phyloP scores from a whole-genome alignment of 2,113 vertebrate species.

The Chaenogobius annularis region DNA sequence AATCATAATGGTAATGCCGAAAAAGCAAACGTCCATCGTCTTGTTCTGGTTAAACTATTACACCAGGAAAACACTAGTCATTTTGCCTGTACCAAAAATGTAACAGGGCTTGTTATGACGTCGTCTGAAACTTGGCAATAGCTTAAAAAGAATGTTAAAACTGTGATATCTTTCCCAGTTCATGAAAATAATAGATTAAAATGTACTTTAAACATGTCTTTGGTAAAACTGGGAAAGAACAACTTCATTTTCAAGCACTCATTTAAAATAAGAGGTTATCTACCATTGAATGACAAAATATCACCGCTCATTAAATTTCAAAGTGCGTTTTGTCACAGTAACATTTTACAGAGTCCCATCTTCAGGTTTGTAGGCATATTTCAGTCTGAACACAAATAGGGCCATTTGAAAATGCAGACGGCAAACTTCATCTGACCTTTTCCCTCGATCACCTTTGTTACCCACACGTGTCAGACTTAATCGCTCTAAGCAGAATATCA shows the following conservation, averaged over 20 bases:
- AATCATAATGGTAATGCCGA: too few species aligned
- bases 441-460: constrained; percentile 6
- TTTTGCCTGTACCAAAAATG: too few species aligned
- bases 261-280: background rate
- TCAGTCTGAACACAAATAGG: background rate
- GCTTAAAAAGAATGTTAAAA: too few species aligned
- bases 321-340: background rate
- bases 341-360: background rate
- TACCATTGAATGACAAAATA: background rate
- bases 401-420: background rate
- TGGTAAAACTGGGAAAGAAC: too few species aligned
- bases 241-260: background rate
- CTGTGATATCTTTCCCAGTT: too few species aligned
- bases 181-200: too few species aligned
- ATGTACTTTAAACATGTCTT: too few species aligned
- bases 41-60: too few species aligned
- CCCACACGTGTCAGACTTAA: constrained; percentile 14
- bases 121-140: too few species aligned
- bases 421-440: constrained; percentile 2
- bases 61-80: too few species aligned
- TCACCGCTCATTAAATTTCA: background rate
- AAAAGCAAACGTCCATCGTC: too few species aligned
- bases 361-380: background rate
- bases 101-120: too few species aligned
- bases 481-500: constrained; percentile 2